Evolutionary conservation across 2,113 vertebrate genomes (phyloP).

Genomic region (Lophochroa leadbeateri): DNA sequence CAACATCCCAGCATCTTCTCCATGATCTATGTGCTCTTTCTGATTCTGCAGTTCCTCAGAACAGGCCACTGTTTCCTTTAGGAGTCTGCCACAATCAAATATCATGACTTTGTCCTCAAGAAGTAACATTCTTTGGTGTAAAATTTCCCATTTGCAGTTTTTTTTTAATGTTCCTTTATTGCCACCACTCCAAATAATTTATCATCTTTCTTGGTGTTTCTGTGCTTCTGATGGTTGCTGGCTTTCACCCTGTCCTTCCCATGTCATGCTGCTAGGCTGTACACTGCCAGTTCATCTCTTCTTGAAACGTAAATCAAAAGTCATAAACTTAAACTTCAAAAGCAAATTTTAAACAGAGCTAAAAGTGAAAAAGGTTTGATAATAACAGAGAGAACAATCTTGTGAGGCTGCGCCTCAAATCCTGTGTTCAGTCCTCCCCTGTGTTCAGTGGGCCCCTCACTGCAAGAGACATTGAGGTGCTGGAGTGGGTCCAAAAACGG

Average conservation of each 20-base stretch:
- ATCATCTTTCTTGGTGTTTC: background rate
- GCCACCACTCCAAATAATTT: background rate
- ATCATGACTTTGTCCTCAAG: background rate
- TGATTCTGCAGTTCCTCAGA: background rate
- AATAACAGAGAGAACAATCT: background rate
- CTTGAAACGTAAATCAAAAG: background rate
- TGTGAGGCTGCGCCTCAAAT: background rate
- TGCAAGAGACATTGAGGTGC: background rate
- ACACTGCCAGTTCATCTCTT: background rate
- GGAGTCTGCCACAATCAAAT: background rate
- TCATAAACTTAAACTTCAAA: background rate
- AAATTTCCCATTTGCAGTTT: background rate
- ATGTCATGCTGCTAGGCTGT: background rate
- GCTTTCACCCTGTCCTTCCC: background rate
- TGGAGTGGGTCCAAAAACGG: background rate
- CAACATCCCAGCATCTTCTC: background rate
- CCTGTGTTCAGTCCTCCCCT: background rate
- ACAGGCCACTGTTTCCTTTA: background rate
- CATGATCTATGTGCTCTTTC: accelerated
- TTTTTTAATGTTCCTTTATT: background rate
- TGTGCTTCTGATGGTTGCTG: background rate
- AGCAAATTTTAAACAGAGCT: background rate
- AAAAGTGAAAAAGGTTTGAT: background rate
- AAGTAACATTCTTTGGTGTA: background rate
- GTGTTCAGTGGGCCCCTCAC: background rate